Percentiles rank a stretch among this genome's conserved stretches.
Evolutionary conservation across 1,140 invertebrate genomes (phyloP).

Genomic region (Cecropterus lyciades): DNA sequence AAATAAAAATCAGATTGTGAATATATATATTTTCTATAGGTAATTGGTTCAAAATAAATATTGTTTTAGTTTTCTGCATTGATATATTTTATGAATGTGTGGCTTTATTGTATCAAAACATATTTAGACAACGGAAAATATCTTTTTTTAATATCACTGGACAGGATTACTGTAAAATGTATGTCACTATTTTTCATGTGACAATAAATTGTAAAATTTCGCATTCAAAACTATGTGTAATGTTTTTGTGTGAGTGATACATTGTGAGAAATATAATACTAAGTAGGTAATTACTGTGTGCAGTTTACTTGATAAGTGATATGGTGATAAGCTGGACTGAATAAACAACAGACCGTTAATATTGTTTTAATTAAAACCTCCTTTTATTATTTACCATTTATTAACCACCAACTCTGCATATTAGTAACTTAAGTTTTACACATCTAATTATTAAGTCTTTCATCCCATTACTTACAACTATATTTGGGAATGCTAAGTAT

Average conservation of each 20-base stretch:
- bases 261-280: background rate
- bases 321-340: background rate
- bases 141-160: background rate
- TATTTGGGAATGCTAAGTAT: too few species aligned
- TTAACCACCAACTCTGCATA: too few species aligned
- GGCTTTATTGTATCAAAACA: too few species aligned
- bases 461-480: too few species aligned
- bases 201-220: background rate
- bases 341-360: background rate
- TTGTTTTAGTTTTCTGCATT: background rate
- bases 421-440: too few species aligned
- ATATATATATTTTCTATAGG: too few species aligned
- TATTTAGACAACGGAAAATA: background rate
- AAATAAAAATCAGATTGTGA: too few species aligned
- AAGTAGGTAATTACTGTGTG: background rate
- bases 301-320: background rate
- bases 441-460: too few species aligned
- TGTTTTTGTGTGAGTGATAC: background rate
- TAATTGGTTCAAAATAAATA: too few species aligned
- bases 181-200: background rate
- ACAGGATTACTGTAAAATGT: background rate
- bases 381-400: too few species aligned
- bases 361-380: too few species aligned
- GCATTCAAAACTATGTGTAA: background rate
- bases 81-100: background rate